Percentiles rank a stretch among this genome's conserved stretches.
These are phyloP conservation scores for Collichthys lucidus DNA, from an alignment of 2,113 vertebrate genomes.

Conservation along the genomic window DNA sequence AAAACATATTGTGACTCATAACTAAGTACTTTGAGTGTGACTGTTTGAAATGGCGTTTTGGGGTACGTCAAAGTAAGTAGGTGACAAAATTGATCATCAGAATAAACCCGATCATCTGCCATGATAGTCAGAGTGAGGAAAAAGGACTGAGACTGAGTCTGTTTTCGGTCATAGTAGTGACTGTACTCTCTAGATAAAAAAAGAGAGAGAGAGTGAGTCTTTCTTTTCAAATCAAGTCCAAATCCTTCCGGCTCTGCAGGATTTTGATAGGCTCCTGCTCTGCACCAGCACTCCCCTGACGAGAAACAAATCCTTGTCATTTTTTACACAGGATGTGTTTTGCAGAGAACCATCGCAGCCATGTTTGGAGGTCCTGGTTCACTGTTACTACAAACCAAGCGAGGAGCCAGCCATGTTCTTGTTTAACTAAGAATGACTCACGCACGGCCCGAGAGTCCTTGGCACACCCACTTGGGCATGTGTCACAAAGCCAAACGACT, in stretches of 20 bases:
- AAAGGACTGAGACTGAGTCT: too few species aligned
- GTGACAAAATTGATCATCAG: too few species aligned
- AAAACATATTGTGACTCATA: too few species aligned
- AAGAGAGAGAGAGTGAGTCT: too few species aligned
- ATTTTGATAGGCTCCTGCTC: background rate
- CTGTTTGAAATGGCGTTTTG: background rate
- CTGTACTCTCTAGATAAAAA: too few species aligned
- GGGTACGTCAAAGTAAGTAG: background rate
- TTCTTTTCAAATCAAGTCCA: too few species aligned
- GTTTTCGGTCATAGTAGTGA: too few species aligned
- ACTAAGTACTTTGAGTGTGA: too few species aligned
- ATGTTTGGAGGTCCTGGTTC: conserved; percentile 59
- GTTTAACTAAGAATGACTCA: conserved; percentile 69
- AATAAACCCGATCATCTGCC: too few species aligned
- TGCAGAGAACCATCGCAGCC: conserved; percentile 29
- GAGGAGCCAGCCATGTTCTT: conserved; percentile 51
- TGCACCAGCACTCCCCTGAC: conserved; percentile 1
- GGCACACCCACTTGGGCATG: conserved; percentile 56
- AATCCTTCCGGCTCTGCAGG: too few species aligned
- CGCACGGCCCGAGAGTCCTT: conserved; percentile 43
- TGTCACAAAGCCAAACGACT: conserved; percentile 59
- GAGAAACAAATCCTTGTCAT: conserved; percentile 41
- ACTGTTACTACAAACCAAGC: conserved; percentile 39
- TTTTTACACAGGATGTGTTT: conserved; percentile 28
- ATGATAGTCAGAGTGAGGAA: too few species aligned